Percentiles rank a stretch among this genome's conserved stretches.
phyloP scores from a whole-genome alignment of 2,888 invertebrate genomes.

The Drosophila pseudotakahashii region DNA sequence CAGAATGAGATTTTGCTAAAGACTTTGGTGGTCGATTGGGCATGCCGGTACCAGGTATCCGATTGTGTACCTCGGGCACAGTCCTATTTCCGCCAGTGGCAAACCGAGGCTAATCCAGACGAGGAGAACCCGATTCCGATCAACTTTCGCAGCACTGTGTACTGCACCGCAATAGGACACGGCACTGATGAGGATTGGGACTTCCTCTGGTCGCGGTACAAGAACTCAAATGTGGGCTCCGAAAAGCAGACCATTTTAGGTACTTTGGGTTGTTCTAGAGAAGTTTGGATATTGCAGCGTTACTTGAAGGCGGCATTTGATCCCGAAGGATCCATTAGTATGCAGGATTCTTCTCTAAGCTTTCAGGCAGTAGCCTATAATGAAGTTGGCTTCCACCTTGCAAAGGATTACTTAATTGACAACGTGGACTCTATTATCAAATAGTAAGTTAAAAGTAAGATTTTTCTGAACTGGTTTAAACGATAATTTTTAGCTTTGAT shows the following conservation, averaged over 20 bases:
- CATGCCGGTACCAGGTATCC: constrained; percentile 88
- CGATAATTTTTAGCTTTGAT: constrained; percentile 82
- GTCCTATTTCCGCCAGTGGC: constrained; percentile 87
- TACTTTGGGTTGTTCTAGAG: constrained; percentile 88
- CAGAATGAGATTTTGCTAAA: constrained; percentile 87
- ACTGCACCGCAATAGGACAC: constrained; percentile 89
- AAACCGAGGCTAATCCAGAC: constrained; percentile 85
- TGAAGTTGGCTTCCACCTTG: constrained; percentile 88
- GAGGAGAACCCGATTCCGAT: constrained; percentile 88
- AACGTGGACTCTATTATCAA: constrained; percentile 84
- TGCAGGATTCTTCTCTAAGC: constrained; percentile 88
- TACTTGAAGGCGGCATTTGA: constrained; percentile 88
- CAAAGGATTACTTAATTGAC: constrained; percentile 88
- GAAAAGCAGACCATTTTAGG: constrained; percentile 88
- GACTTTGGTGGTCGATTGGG: constrained; percentile 84
- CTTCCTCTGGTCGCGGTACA: constrained; percentile 89
- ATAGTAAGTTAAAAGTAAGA: constrained; percentile 1
- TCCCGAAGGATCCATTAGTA: constrained; percentile 86
- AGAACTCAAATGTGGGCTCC: constrained; percentile 87
- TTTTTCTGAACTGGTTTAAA: no score
- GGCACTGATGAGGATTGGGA: constrained; percentile 90
- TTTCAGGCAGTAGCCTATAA: constrained; percentile 87
- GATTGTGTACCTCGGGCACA: constrained; percentile 87
- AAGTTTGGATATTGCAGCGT: constrained; percentile 81
- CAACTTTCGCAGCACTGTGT: constrained; percentile 89